Evolutionary conservation across 1,140 invertebrate genomes (phyloP), one percentile per base, ranked within the genome.

Genomic region (Ctenoplectra terminalis): DNA sequence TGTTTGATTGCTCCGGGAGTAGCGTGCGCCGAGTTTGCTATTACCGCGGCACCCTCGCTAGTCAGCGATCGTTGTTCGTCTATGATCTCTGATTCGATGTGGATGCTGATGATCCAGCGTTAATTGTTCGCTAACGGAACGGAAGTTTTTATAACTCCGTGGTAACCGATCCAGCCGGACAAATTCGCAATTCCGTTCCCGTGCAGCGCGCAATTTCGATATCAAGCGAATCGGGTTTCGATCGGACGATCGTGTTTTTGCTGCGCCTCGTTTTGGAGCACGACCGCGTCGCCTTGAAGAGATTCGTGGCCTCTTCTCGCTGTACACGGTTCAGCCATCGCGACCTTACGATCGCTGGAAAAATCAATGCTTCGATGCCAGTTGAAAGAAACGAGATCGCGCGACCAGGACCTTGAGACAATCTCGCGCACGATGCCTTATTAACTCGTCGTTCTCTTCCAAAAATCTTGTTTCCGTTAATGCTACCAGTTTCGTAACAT

Each of bases 341-440:
- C 26, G 84, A 71, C 85, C 85, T 87, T 87, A 80, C 84, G 56
- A 52, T 52, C 61, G 72, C 43, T 76, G 86, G 76, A 86, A 87
- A 87, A 87, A 81, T 86, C 85, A 29, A 58, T 50, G 64, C 79
- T 61, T 76, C 70, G 31, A 48, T 50, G 54, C 31, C 60, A 54
- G n/a, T 34, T 17, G 81, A 86, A 63, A 79, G 64, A 87, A 72
- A 81, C 71, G 71, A 60, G 75, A 71, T 60, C 56, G 60, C 40
- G 50, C 71, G 46, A 50, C 52, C 74, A 29, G 67, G 84, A 82
- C 89, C 90, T 90, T 90, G 90, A 90, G 82, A 90, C 84, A 71
- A 86, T 84, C 88, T 77, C 84, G 84, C 67, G 78, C 76, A 40
- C 72, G 75, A 83, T 87, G 85, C 81, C 89, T 90, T 83, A 87